These are phyloP conservation scores for Parapsyche elsis DNA, from an alignment of 1,140 invertebrate species.

Conservation along the genomic window DNA sequence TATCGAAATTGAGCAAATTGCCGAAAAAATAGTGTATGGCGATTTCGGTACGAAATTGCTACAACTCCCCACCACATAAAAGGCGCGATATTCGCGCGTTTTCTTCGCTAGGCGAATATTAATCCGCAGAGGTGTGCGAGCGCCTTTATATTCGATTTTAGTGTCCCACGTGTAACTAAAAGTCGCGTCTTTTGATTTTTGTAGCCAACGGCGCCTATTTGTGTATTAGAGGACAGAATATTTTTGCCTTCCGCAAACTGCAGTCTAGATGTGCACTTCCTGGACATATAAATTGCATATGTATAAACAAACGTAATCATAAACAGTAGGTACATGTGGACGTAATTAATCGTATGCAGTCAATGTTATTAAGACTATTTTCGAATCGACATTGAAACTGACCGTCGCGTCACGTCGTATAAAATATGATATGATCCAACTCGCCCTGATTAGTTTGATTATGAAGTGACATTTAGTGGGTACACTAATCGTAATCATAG, in stretches of 20 bases:
- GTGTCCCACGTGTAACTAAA: neutral
- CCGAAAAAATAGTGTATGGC: no score
- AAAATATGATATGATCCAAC: neutral
- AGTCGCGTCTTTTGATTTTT: neutral
- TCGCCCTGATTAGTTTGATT: neutral
- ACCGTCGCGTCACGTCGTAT: no score
- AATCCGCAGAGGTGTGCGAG: no score
- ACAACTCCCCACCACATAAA: no score
- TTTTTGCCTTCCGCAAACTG: neutral
- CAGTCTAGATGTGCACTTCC: neutral
- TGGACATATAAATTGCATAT: neutral
- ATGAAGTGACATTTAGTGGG: no score
- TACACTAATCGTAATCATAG: no score
- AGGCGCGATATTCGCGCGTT: no score
- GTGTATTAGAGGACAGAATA: neutral
- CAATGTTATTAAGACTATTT: constrained; percentile 16
- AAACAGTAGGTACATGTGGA: neutral
- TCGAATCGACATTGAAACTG: constrained; percentile 7
- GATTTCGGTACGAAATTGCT: no score
- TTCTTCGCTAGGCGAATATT: no score
- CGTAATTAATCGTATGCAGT: constrained; percentile 2
- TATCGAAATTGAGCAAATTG: no score
- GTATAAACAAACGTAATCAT: neutral
- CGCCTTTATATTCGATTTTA: neutral
- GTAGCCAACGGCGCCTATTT: neutral